These are phyloP conservation scores for Phalacrocorax brasilianus DNA, from an alignment of 2,113 vertebrate genomes.

Conservation along the genomic window DNA sequence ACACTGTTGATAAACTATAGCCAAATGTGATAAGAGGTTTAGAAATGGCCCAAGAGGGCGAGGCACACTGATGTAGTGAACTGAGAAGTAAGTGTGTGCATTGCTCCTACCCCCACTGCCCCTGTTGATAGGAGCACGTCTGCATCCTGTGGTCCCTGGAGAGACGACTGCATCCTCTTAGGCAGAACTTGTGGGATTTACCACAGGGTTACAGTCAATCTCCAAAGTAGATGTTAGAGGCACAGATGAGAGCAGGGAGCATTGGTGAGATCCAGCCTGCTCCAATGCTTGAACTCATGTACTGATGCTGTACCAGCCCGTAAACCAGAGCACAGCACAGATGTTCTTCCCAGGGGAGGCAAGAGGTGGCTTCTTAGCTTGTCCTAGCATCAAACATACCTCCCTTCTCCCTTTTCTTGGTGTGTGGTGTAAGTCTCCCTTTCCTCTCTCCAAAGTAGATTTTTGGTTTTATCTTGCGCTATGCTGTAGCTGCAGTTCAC, in stretches of 20 bases:
- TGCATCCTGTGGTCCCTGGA: neutral
- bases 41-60: neutral
- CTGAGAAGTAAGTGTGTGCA: neutral
- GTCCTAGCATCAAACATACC: neutral
- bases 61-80: neutral
- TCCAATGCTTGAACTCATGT: neutral
- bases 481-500: neutral
- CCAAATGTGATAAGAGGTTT: neutral
- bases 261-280: neutral
- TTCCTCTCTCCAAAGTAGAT: neutral
- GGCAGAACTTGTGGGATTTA: neutral
- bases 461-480: neutral
- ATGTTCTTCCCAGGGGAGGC: neutral
- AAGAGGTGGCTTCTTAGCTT: neutral
- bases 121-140: neutral
- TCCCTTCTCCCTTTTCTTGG: neutral
- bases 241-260: neutral
- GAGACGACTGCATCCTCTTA: neutral
- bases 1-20: neutral
- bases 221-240: neutral
- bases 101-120: accelerated
- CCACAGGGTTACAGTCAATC: neutral
- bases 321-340: neutral
- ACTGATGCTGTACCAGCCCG: neutral
- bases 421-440: neutral